phyloP scores from a whole-genome alignment of 1,140 invertebrate genomes.

The Anoplophora glabripennis region DNA sequence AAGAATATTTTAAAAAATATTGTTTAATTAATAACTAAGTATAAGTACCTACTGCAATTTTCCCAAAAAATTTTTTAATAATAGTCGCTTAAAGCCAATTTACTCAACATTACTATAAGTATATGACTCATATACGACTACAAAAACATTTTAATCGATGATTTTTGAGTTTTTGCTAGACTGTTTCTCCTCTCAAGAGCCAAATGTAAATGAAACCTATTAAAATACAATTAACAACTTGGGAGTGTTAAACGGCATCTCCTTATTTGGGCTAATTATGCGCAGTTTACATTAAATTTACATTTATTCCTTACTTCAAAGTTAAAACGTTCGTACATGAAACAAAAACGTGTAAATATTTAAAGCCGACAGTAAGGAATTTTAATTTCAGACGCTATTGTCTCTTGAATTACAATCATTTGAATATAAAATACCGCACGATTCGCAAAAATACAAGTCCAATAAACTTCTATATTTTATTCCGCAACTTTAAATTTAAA shows the following conservation, averaged over 20 bases:
- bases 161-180: no score
- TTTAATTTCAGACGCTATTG: not conserved
- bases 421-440: not conserved
- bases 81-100: no score
- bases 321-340: not conserved
- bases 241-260: conserved; percentile 2
- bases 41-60: no score
- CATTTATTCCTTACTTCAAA: conserved; percentile 11
- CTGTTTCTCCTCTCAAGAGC: not conserved
- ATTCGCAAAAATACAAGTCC: no score
- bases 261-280: conserved; percentile 9
- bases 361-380: not conserved
- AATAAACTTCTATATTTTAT: no score
- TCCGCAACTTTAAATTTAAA: no score
- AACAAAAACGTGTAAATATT: conserved; percentile 9
- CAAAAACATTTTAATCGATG: no score
- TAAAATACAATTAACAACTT: conserved; percentile 10
- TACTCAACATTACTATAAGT: no score
- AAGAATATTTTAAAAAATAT: no score
- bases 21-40: no score
- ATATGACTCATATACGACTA: no score
- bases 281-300: conserved; percentile 11
- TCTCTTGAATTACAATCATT: conserved; percentile 1
- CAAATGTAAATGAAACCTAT: conserved; percentile 7
- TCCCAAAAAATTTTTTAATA: no score